phyloP scores from a whole-genome alignment of 2,797 vertebrate species.

The Pyrocephalus nanus region DNA sequence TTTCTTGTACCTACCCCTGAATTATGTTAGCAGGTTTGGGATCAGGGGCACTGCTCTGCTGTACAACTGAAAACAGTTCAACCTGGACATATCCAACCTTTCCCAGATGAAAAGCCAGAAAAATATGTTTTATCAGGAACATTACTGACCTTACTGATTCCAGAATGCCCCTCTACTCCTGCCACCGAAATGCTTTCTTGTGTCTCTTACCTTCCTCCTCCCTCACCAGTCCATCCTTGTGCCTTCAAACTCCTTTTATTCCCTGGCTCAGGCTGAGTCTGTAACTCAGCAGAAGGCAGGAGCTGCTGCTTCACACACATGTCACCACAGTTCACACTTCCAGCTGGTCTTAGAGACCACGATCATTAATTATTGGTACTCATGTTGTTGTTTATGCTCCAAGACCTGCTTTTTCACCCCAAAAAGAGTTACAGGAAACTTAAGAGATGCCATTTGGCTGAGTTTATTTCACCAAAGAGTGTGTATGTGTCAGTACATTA shows the following conservation, averaged over 20 bases:
- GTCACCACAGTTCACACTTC: conserved; percentile 43
- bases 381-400: conserved; percentile 46
- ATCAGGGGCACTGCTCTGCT: background rate
- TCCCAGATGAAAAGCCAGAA: background rate
- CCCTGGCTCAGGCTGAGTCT: conserved; percentile 17
- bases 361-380: conserved; percentile 57
- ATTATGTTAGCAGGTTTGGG: background rate
- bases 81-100: background rate
- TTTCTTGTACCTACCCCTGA: background rate
- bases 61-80: background rate
- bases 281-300: conserved; percentile 62
- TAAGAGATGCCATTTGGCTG: conserved; percentile 2
- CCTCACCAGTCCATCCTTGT: background rate
- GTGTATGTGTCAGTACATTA: background rate
- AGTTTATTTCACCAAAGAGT: background rate
- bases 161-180: background rate
- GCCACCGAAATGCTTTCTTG: background rate
- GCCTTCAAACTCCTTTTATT: conserved; percentile 17
- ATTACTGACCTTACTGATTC: background rate
- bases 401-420: conserved; percentile 55
- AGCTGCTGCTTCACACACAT: conserved; percentile 67
- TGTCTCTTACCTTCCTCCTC: background rate
- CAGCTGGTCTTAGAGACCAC: conserved; percentile 31
- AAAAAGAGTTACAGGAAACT: conserved; percentile 16
- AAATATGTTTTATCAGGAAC: background rate